A percentile compares a stretch with the other conserved stretches of the same genome.
phyloP scores from a whole-genome alignment of 2,797 vertebrate genomes.

The Semotilus atromaculatus region DNA sequence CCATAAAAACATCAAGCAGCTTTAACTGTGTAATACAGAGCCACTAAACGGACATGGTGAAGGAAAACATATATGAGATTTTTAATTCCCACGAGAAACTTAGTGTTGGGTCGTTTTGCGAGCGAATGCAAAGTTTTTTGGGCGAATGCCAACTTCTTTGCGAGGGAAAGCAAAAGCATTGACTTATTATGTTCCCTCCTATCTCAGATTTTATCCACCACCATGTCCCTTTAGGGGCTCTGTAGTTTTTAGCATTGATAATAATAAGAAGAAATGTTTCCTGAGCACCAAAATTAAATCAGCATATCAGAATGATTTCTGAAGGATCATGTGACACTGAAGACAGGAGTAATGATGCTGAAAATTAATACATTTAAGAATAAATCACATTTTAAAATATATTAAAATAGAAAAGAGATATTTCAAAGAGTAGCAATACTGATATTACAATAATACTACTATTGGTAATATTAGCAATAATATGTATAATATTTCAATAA shows the following conservation, averaged over 20 bases:
- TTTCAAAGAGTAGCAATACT: not conserved
- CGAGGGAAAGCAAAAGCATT: too few relatives aligned
- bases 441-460: not conserved
- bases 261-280: not conserved
- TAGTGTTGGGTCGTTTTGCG: too few relatives aligned
- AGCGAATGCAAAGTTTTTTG: too few relatives aligned
- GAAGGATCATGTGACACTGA: not conserved
- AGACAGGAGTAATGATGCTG: not conserved
- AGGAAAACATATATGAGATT: too few relatives aligned
- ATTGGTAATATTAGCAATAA: not conserved
- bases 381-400: not conserved
- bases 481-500: not conserved
- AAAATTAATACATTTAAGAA: not conserved
- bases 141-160: too few relatives aligned
- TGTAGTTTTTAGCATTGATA: not conserved
- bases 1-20: not conserved
- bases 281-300: not conserved
- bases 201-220: too few relatives aligned
- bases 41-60: too few relatives aligned
- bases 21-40: not conserved
- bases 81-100: too few relatives aligned
- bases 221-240: too few relatives aligned
- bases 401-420: not conserved
- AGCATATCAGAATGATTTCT: not conserved
- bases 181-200: too few relatives aligned